Conservation (phyloP, 2,797 vertebrate genomes). For the Chanos chanos region DNA sequence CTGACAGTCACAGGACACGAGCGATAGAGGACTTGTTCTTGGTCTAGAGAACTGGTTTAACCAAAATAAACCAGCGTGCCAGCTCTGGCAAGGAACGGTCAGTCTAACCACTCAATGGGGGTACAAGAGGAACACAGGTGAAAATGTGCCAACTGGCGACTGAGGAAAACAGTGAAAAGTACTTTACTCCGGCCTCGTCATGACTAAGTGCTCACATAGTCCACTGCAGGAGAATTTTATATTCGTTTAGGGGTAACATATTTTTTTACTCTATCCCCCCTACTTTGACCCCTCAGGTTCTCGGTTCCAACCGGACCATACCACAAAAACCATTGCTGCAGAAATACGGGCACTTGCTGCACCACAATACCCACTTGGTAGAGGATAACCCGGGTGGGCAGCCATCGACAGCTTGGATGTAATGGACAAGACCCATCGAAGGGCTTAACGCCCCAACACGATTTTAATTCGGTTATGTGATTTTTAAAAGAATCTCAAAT, state of each 20-base stretch:
- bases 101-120: constrained; percentile 63
- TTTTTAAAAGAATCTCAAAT: constrained; percentile 25
- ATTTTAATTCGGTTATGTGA: constrained; percentile 19
- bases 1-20: too few species aligned
- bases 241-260: constrained; percentile 38
- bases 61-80: constrained; percentile 57
- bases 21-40: too few species aligned
- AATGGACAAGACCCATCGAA: neutral
- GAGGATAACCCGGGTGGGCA: constrained; percentile 35
- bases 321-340: constrained; percentile 69
- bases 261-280: constrained; percentile 62
- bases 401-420: neutral
- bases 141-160: constrained; percentile 41
- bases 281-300: constrained; percentile 73
- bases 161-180: constrained; percentile 39
- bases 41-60: neutral
- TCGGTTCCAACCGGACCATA: constrained; percentile 80
- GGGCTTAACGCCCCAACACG: neutral
- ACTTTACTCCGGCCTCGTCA: constrained; percentile 11
- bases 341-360: constrained; percentile 65
- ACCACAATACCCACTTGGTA: constrained; percentile 51
- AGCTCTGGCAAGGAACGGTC: constrained; percentile 47
- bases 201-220: neutral
- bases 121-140: constrained; percentile 47
- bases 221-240: neutral